Conservation (phyloP, 2,113 vertebrate genomes). For the Phrynocephalus versicolor region DNA sequence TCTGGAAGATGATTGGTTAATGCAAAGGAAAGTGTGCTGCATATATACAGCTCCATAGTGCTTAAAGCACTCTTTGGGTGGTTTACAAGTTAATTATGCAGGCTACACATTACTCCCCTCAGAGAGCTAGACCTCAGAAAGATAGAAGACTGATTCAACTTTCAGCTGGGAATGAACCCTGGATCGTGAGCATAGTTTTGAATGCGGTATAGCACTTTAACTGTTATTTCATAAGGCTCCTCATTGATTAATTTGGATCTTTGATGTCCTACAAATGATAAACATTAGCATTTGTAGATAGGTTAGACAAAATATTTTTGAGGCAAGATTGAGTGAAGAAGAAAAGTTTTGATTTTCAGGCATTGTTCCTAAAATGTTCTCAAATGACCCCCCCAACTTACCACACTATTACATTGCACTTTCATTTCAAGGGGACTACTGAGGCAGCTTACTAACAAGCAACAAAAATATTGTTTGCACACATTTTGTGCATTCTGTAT, state of each 20-base stretch:
- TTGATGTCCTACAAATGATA: not conserved
- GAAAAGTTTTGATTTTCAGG: not conserved
- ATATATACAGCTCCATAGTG: too few relatives aligned
- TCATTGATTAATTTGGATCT: not conserved
- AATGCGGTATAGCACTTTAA: too few relatives aligned
- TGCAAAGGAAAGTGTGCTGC: too few relatives aligned
- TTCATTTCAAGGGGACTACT: not conserved
- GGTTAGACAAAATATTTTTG: not conserved
- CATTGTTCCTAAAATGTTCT: not conserved
- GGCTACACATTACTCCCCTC: too few relatives aligned
- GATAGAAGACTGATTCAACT: too few relatives aligned
- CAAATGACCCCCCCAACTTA: too few relatives aligned
- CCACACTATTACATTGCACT: not conserved
- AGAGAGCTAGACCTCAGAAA: too few relatives aligned
- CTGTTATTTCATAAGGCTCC: too few relatives aligned
- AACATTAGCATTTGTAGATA: not conserved
- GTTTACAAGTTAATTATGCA: too few relatives aligned
- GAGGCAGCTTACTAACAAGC: not conserved
- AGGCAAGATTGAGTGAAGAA: not conserved
- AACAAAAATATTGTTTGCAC: not conserved
- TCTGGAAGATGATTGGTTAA: not conserved
- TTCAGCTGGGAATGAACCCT: too few relatives aligned
- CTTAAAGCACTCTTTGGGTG: too few relatives aligned
- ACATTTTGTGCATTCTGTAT: not conserved
- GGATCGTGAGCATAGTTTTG: too few relatives aligned